Evolutionary conservation across 2,113 vertebrate species (phyloP).

Genomic region (Macquaria ambigua): DNA sequence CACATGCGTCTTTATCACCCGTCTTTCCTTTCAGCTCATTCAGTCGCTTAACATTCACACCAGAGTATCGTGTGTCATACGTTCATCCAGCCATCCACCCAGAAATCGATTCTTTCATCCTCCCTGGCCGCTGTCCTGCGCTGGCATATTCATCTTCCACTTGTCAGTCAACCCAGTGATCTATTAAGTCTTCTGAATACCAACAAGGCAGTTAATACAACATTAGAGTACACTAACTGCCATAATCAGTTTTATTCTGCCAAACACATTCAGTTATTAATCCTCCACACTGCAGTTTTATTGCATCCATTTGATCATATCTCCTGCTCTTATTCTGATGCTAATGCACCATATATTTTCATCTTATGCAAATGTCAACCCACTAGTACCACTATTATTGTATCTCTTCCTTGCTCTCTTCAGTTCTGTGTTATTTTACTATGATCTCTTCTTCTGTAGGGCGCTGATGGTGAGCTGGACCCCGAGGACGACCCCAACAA

Average conservation of each 20-base stretch:
- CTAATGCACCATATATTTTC: neutral
- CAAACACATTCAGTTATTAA: neutral
- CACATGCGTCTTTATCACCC: neutral
- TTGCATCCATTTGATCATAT: neutral
- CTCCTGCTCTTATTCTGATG: neutral
- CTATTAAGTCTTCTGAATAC: slow-evolving; percentile 34
- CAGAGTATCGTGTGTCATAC: slow-evolving; percentile 26
- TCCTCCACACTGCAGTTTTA: neutral
- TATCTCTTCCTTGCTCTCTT: neutral
- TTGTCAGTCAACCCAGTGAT: slow-evolving; percentile 28
- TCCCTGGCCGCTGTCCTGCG: neutral
- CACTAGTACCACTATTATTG: neutral
- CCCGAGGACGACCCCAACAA: slow-evolving; percentile 98
- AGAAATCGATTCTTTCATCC: slow-evolving; percentile 21
- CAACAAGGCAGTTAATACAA: slow-evolving; percentile 24
- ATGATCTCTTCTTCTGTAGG: slow-evolving; percentile 73
- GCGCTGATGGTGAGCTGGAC: slow-evolving; percentile 88
- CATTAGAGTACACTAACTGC: slow-evolving; percentile 11
- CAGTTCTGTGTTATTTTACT: neutral
- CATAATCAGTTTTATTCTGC: slow-evolving; percentile 6
- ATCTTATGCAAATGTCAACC: neutral
- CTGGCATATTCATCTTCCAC: slow-evolving; percentile 14
- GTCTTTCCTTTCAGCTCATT: slow-evolving; percentile 2
- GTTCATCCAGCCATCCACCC: slow-evolving; percentile 29
- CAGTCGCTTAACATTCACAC: slow-evolving; percentile 20